A percentile compares a stretch with the other conserved stretches of the same genome.
Conservation (phyloP, 2,797 vertebrate species). For the Chelon auratus region DNA sequence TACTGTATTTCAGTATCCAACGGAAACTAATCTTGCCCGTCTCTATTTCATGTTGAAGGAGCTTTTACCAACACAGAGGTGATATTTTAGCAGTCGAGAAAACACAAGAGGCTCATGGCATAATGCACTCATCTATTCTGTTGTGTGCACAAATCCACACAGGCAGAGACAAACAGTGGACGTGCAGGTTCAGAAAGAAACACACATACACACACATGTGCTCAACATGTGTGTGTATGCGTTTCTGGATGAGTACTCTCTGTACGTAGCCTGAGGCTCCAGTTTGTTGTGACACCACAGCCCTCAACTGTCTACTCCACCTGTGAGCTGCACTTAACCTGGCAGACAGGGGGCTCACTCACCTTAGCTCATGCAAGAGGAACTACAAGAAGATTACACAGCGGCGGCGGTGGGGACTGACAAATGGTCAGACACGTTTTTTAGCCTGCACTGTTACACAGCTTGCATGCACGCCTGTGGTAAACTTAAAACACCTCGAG, state of each 20-base stretch:
- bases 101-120: not conserved
- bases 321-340: conserved; percentile 41
- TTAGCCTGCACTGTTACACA: conserved; percentile 4
- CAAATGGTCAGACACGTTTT: conserved; percentile 1
- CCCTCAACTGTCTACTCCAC: conserved; percentile 23
- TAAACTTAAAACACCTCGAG: not conserved
- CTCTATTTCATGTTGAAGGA: no score
- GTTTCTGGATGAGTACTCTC: conserved; percentile 14
- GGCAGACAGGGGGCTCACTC: conserved; percentile 23
- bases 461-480: conserved; percentile 3
- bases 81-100: not conserved
- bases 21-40: not conserved
- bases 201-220: conserved; percentile 1
- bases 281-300: conserved; percentile 38
- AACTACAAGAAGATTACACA: conserved; percentile 23
- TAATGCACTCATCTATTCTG: conserved; percentile 3
- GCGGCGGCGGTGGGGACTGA: not conserved
- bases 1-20: conserved; percentile 4
- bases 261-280: conserved; percentile 39
- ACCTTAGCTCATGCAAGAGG: conserved; percentile 27
- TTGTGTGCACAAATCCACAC: conserved; percentile 9
- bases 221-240: conserved; percentile 1
- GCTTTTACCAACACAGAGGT: conserved; percentile 5
- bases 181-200: conserved; percentile 12
- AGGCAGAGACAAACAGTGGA: conserved; percentile 17